A percentile compares a stretch with the other conserved stretches of the same genome.
Evolutionary conservation across 2,113 vertebrate species (phyloP).

Genomic region (Crotalus helleri): DNA sequence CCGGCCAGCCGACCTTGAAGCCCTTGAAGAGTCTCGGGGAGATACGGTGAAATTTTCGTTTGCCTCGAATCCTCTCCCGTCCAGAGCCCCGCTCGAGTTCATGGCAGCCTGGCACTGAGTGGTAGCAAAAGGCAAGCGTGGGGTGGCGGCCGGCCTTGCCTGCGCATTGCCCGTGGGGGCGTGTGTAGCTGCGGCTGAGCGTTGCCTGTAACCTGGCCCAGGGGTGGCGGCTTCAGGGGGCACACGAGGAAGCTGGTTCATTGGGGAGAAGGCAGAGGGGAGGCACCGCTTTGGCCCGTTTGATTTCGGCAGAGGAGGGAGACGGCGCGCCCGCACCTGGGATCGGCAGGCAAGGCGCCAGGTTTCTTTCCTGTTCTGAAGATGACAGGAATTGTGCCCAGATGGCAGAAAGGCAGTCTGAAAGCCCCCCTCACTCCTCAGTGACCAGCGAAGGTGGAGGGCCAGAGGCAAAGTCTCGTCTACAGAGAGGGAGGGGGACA

Average conservation of each 20-base stretch:
- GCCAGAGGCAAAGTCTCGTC: background rate
- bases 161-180: accelerated
- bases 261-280: background rate
- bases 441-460: background rate
- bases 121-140: too few relatives aligned
- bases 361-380: background rate
- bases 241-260: background rate
- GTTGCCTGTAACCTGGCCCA: background rate
- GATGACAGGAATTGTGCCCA: background rate
- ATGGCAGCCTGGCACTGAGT: too few relatives aligned
- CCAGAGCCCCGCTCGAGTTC: too few relatives aligned
- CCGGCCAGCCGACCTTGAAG: too few relatives aligned
- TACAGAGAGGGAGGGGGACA: background rate
- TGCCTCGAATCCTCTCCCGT: too few relatives aligned
- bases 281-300: too few relatives aligned
- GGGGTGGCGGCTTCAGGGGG: background rate
- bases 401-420: background rate
- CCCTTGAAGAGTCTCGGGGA: too few relatives aligned
- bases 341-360: too few relatives aligned
- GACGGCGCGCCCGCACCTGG: background rate
- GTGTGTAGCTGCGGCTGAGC: background rate
- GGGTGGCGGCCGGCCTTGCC: too few relatives aligned
- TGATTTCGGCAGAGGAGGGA: background rate
- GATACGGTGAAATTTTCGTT: too few relatives aligned
- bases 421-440: background rate